Percentiles rank a stretch among this genome's conserved stretches.
phyloP scores from a whole-genome alignment of 2,797 vertebrate genomes.

The Alosa sapidissima region DNA sequence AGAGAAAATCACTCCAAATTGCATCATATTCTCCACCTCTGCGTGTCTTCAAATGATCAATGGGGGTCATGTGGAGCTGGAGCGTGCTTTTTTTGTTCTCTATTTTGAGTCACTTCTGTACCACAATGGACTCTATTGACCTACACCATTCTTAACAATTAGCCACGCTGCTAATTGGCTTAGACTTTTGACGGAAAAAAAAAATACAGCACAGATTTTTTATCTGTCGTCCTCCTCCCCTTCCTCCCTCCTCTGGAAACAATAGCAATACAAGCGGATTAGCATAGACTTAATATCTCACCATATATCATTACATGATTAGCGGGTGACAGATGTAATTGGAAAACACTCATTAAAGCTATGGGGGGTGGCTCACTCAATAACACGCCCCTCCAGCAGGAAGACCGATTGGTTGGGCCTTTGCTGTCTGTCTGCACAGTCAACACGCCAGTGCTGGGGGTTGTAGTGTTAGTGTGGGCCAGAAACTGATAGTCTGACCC shows the following conservation, averaged over 20 bases:
- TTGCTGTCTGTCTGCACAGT: not conserved
- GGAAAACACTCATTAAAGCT: constrained; percentile 99
- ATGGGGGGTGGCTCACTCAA: constrained; percentile 84
- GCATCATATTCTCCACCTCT: constrained; percentile 18
- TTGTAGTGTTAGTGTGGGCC: not conserved
- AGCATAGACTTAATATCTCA: constrained; percentile 98
- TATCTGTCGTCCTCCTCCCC: constrained; percentile 1
- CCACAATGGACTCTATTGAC: constrained; percentile 26
- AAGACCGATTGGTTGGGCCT: not conserved
- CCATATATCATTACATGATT: constrained; percentile 98
- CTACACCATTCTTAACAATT: constrained; percentile 30
- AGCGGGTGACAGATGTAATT: constrained; percentile 98
- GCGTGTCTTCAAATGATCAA: constrained; percentile 5
- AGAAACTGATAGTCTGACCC: not conserved
- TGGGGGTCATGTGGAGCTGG: not conserved
- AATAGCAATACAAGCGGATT: constrained; percentile 84
- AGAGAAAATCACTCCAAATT: constrained; percentile 26
- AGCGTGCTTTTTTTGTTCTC: not conserved
- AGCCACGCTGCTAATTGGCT: constrained; percentile 40
- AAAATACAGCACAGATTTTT: not conserved
- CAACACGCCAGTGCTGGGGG: not conserved
- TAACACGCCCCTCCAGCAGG: constrained; percentile 42
- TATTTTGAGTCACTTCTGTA: constrained; percentile 19
- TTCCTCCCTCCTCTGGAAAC: constrained; percentile 64
- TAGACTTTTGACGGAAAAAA: constrained; percentile 22